Evolutionary conservation across 2,113 vertebrate genomes (phyloP).

Genomic region (Tinamus guttatus): DNA sequence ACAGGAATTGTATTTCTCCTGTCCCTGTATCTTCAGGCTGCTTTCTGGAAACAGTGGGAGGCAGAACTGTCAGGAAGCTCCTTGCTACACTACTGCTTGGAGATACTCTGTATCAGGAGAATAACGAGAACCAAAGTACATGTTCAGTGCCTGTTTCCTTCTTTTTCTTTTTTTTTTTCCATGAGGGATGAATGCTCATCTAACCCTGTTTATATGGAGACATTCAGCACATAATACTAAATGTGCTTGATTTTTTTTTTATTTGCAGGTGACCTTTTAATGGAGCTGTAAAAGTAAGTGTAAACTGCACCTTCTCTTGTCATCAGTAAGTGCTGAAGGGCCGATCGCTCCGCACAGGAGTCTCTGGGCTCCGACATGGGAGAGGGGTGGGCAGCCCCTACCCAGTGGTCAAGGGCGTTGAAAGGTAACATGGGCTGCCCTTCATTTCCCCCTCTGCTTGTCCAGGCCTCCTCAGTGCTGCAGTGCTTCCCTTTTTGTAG

Average conservation of each 20-base stretch:
- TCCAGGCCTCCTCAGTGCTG: neutral
- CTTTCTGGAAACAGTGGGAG: neutral
- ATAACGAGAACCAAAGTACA: neutral
- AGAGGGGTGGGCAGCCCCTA: conserved; percentile 45
- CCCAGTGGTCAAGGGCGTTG: conserved; percentile 7
- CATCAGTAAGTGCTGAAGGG: conserved; percentile 57
- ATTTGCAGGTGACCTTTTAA: conserved; percentile 75
- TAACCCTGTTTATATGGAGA: conserved; percentile 61
- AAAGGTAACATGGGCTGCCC: conserved; percentile 12
- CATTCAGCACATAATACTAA: conserved; percentile 68
- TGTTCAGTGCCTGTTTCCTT: neutral
- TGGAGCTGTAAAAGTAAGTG: conserved; percentile 75
- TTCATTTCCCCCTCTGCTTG: neutral
- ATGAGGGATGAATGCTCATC: conserved; percentile 54
- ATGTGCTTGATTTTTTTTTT: conserved; percentile 71
- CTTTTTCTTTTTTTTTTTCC: neutral
- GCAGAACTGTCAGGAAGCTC: neutral
- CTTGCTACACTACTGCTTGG: neutral
- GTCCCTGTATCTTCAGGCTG: neutral
- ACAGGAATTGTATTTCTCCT: neutral
- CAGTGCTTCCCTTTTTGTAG: neutral
- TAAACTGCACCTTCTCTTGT: conserved; percentile 69
- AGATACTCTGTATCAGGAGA: neutral
- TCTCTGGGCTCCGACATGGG: conserved; percentile 35
- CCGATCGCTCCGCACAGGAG: conserved; percentile 25